Evolutionary conservation across 2,113 vertebrate species (phyloP), one percentile per base, ranked within the genome.

Genomic region (Myrmophylax atrothorax): DNA sequence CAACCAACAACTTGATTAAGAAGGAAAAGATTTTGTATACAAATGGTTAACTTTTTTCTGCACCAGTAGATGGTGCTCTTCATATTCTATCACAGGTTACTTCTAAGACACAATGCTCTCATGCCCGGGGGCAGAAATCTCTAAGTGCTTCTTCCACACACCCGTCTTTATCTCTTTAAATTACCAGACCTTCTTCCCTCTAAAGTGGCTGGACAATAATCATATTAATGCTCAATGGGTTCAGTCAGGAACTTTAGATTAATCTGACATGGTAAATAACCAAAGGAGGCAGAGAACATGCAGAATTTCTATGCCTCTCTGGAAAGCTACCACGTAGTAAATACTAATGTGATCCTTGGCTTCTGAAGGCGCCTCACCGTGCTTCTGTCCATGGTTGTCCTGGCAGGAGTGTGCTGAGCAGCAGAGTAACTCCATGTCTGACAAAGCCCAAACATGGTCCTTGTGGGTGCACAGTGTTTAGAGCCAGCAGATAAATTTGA

Each of bases 31-130:
- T 26, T 79, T 80, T 44, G 23, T 47, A 25, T 52, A 67, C 12
- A 88, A 62, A 70, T n/a, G 3, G 23, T 50, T 90, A 3, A 13
- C 92, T 86, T 89, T 59, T 72, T 92, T 84, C 60, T 70, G 38
- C 59, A 73, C 83, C 94, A 42, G 37, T 85, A 96, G 94, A 58
- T 96, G 96, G 95, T 82, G 96, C 94, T 96, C 81, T 96, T 89
- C n/a, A 12, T 76, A 74, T 79, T 84, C 72, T 64, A 9, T 62
- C 1, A 2, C 14, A 58, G 37, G 15, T 53, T 87, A 17, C 49
- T 59, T 68, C 58, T 26, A 28, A 68, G 46, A 77, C 73, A 47
- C 7, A 49, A 12, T 2, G 4, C 29, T 76, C 46, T 44, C 37
- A 10, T 50, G n/a, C 53, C 53, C 0, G 1, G 0, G 7, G 17